These are phyloP conservation scores for Porites divaricata DNA, from an alignment of 92 coral and sea anemone genomes.

Conservation along the genomic window DNA sequence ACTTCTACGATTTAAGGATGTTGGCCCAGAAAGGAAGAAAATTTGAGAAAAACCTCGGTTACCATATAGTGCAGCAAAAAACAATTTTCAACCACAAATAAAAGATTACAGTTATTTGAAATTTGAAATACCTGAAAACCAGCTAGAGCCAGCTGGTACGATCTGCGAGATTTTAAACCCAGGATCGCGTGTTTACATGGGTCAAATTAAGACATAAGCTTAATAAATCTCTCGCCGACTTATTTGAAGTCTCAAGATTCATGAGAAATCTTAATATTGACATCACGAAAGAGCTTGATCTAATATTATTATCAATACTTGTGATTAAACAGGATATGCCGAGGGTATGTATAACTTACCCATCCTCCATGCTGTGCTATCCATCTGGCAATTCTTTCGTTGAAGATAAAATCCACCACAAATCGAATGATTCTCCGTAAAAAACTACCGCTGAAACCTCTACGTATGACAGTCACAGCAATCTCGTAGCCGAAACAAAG, in stretches of 20 bases:
- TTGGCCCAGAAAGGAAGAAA: too few species aligned
- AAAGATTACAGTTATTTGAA: background rate
- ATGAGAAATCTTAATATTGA: background rate
- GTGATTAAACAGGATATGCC: background rate
- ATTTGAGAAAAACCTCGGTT: too few species aligned
- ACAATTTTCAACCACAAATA: background rate
- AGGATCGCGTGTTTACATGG: background rate
- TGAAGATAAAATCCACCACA: slow-evolving; percentile 92
- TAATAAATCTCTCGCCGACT: background rate
- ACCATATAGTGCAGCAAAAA: background rate
- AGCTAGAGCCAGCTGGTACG: background rate
- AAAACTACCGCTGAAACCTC: slow-evolving; percentile 96
- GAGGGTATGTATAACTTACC: slow-evolving; percentile 61
- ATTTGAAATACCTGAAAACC: background rate
- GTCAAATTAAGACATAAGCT: background rate
- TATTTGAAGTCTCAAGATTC: background rate
- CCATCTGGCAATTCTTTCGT: slow-evolving; percentile 97
- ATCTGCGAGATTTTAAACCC: background rate
- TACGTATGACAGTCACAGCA: slow-evolving; percentile 87
- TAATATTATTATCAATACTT: slow-evolving; percentile 4
- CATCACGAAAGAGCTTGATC: background rate
- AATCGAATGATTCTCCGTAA: slow-evolving; percentile 89
- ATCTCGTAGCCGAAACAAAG: slow-evolving; percentile 98
- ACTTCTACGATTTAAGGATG: too few species aligned
- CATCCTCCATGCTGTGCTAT: slow-evolving; percentile 96